Percentiles rank a stretch among this genome's conserved stretches.
phyloP scores from a whole-genome alignment of 1,140 invertebrate species.

The Cheumatopsyche charites region DNA sequence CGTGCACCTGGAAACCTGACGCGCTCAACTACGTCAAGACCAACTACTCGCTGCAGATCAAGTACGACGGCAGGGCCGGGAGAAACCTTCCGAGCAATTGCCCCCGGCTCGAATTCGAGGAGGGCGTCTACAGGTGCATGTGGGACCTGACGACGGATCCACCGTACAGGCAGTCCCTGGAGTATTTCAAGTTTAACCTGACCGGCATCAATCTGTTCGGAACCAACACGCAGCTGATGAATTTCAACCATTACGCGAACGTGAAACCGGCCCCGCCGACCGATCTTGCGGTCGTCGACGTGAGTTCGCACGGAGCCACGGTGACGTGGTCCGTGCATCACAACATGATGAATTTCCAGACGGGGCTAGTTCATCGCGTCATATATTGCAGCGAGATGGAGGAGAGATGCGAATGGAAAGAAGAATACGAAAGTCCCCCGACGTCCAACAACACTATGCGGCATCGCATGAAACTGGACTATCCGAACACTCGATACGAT shows the following conservation, averaged over 20 bases:
- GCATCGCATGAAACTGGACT: slow-evolving; percentile 65
- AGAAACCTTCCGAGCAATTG: slow-evolving; percentile 20
- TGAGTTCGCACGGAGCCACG: slow-evolving; percentile 62
- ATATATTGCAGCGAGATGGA: slow-evolving; percentile 68
- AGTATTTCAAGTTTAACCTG: slow-evolving; percentile 63
- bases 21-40: slow-evolving; percentile 61
- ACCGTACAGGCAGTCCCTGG: slow-evolving; percentile 66
- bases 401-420: slow-evolving; percentile 63
- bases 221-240: slow-evolving; percentile 55
- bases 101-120: slow-evolving; percentile 37
- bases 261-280: slow-evolving; percentile 66
- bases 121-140: slow-evolving; percentile 54
- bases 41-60: slow-evolving; percentile 63
- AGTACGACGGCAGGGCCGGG: slow-evolving; percentile 52
- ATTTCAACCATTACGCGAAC: slow-evolving; percentile 67
- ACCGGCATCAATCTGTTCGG: slow-evolving; percentile 64
- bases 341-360: slow-evolving; percentile 64
- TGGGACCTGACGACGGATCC: slow-evolving; percentile 65
- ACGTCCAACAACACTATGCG: slow-evolving; percentile 51
- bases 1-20: slow-evolving; percentile 67
- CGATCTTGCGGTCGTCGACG: slow-evolving; percentile 64
- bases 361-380: slow-evolving; percentile 65
- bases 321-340: slow-evolving; percentile 66
- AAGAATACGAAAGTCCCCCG: slow-evolving; percentile 3
- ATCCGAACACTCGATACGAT: slow-evolving; percentile 71